Percentiles rank a stretch among this genome's conserved stretches.
phyloP scores from a whole-genome alignment of 2,113 vertebrate genomes.

The Lamprotornis superbus region DNA sequence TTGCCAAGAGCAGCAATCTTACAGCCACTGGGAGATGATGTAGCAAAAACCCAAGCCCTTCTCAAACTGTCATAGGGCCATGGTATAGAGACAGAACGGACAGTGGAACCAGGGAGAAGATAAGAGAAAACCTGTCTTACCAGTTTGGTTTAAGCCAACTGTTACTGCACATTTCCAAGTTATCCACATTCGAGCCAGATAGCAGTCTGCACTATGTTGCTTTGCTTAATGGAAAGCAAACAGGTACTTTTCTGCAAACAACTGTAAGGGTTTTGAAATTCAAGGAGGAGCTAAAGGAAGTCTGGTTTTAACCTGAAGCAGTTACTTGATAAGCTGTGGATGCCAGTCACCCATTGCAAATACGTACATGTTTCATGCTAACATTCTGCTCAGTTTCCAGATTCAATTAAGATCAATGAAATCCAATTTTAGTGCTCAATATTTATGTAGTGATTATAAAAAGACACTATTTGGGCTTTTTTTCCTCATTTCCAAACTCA shows the following conservation, averaged over 20 bases:
- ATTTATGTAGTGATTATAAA: background rate
- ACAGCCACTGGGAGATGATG: background rate
- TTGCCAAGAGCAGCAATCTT: background rate
- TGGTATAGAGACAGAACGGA: background rate
- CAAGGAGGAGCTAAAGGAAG: background rate
- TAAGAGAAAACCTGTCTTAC: background rate
- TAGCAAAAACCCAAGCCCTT: background rate
- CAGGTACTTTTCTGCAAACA: background rate
- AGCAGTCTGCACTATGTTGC: background rate
- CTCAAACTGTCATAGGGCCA: background rate
- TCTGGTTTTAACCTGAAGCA: background rate
- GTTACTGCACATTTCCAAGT: background rate
- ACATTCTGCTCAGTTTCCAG: background rate
- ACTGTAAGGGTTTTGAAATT: background rate
- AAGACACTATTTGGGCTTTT: background rate
- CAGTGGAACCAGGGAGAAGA: accelerated
- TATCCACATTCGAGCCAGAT: background rate
- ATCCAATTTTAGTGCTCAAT: background rate
- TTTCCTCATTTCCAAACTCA: background rate
- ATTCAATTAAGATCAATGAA: background rate
- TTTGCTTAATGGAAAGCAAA: background rate
- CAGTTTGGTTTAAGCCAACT: background rate
- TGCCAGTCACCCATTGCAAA: background rate
- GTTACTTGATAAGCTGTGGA: background rate
- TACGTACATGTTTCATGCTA: background rate